A percentile compares a stretch with the other conserved stretches of the same genome.
phyloP scores from a whole-genome alignment of 2,888 invertebrate genomes.

The Rotaria socialis region DNA sequence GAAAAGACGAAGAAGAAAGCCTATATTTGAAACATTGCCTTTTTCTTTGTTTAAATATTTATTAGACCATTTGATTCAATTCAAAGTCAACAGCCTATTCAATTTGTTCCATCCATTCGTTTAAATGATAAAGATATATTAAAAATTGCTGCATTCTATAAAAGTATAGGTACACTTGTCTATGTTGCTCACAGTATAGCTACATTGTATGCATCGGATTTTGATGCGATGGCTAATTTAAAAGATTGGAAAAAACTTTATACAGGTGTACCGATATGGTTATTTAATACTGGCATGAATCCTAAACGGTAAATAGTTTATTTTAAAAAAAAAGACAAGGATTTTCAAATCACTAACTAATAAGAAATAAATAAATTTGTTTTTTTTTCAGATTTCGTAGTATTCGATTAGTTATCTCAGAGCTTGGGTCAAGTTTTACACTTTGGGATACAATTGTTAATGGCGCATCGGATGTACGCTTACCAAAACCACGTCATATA shows the following conservation, averaged over 20 bases:
- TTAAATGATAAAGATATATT: background rate
- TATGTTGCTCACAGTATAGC: constrained; percentile 15
- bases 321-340: too few species aligned
- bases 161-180: constrained; percentile 21
- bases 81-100: background rate
- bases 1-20: too few species aligned
- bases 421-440: constrained; percentile 5
- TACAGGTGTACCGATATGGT: constrained; percentile 27
- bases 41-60: background rate
- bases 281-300: constrained; percentile 33
- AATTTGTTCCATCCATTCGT: background rate
- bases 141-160: constrained; percentile 14
- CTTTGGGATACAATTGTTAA: constrained; percentile 31
- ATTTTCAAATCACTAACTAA: too few species aligned
- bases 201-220: constrained; percentile 14
- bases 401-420: constrained; percentile 6
- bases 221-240: constrained; percentile 29
- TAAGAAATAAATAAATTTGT: background rate
- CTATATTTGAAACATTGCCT: too few species aligned
- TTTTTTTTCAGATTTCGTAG: background rate
- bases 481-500: constrained; percentile 25
- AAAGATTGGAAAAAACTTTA: constrained; percentile 34
- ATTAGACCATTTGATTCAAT: constrained; percentile 4
- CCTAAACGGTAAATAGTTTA: background rate
- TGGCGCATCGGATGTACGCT: constrained; percentile 22